Conservation (phyloP, 2,888 invertebrate species). For the Trachelus tabidus region DNA sequence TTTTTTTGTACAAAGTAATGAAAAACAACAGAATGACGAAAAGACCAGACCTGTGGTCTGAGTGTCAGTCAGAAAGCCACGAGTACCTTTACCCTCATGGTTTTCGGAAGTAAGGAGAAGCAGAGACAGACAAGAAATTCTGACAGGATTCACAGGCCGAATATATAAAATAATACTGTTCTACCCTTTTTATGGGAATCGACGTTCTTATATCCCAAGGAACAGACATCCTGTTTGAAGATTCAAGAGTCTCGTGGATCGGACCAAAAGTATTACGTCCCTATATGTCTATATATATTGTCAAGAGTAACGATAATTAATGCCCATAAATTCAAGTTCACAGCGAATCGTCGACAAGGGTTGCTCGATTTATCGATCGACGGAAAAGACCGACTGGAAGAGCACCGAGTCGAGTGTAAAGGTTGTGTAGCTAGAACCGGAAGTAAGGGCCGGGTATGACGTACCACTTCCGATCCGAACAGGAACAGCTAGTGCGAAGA, state of each 20-base stretch:
- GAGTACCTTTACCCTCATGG: no score
- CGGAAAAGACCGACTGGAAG: slow-evolving; percentile 12
- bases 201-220: background rate
- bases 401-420: slow-evolving; percentile 41
- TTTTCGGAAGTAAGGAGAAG: background rate
- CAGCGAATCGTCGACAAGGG: slow-evolving; percentile 2
- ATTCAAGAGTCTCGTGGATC: background rate
- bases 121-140: background rate
- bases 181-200: background rate
- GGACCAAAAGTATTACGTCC: background rate
- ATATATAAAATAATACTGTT: background rate
- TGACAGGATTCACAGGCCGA: background rate
- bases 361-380: slow-evolving; percentile 47
- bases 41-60: background rate
- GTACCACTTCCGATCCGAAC: slow-evolving; percentile 52
- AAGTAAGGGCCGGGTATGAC: slow-evolving; percentile 55
- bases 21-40: background rate
- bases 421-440: slow-evolving; percentile 33
- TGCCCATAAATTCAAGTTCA: slow-evolving; percentile 7
- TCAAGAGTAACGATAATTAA: background rate
- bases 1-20: background rate
- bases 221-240: background rate
- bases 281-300: background rate
- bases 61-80: background rate
- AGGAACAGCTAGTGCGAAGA: slow-evolving; percentile 29